Base-by-base conservation (phyloP, 2,888 invertebrate genomes). In the Rambutsinella grinnellia region DNA sequence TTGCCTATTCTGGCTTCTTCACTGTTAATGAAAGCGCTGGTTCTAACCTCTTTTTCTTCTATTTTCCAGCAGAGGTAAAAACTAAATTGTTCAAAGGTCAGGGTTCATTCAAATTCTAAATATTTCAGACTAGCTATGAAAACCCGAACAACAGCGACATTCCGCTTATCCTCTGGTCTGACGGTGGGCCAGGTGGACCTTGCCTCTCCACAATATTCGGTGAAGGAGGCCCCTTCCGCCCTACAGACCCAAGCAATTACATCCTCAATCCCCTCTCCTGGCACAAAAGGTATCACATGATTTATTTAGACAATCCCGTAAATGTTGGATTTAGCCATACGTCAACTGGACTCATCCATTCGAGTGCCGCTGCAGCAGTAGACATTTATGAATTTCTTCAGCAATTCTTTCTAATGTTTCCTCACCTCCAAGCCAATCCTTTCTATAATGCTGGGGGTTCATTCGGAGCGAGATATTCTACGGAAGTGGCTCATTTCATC, bases 11-110 rank as follows among this genome's bases (percentile, higher is more conserved):
- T 36, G 85, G 87, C 3, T 87, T 85, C 69, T 79, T 87, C 3
- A 87, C 87, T 0, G 87, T 87, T 17, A 86, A 87, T 75, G 84
- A 85, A 62, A 84, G 83, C 1, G 84, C 80, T 72, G 84, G 86
- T 58, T 86, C 86, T 61, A 87, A 87, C 82, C 85, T 86, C 80
- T 87, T 86, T 82, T 87, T 87, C 84, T 87, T 87, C 87, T 87
- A 86, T 76, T 86, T 87, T 74, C 87, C 87, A 17, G 85, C 87
- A 10, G 60, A 2, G 82, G 66, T 63, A 53, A 28, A 1, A 15
- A 28, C 13, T 10, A n/a, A n/a, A n/a, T n/a, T n/a, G n/a, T n/a
- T n/a, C n/a, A n/a, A n/a, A n/a, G n/a, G n/a, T n/a, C n/a, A n/a
- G n/a, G n/a, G n/a, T n/a, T 10, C 17, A 6, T 60, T 15, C 24